These are phyloP conservation scores for Tragelaphus eurycerus DNA, from an alignment of 2,797 vertebrate species.

Conservation along the genomic window DNA sequence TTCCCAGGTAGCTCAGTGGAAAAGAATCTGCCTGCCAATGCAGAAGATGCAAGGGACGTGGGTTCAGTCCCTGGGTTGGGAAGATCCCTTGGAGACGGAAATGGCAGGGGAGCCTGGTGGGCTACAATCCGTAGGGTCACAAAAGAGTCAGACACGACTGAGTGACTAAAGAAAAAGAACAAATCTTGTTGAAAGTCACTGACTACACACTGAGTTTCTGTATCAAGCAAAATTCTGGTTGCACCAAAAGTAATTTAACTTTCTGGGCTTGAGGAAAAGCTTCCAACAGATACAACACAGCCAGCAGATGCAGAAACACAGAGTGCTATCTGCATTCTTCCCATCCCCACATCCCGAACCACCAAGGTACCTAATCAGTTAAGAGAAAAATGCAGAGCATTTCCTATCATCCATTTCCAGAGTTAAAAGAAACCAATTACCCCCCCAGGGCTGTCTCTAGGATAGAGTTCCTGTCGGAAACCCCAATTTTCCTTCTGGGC, in stretches of 20 bases:
- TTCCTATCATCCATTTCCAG: background rate
- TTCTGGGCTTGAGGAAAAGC: background rate
- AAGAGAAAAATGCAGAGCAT: background rate
- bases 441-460: background rate
- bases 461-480: constrained; percentile 18
- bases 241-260: constrained; percentile 35
- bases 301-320: background rate
- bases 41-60: background rate
- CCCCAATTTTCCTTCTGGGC: background rate
- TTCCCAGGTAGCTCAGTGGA: background rate
- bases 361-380: background rate
- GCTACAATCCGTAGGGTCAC: background rate
- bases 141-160: background rate
- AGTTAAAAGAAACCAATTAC: constrained; percentile 10
- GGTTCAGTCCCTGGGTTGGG: background rate
- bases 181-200: background rate
- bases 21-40: background rate
- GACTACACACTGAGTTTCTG: background rate
- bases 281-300: background rate
- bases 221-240: background rate
- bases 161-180: background rate
- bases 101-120: background rate
- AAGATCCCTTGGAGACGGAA: background rate
- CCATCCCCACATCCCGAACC: background rate
- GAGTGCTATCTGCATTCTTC: background rate